Conservation (phyloP, 2,888 invertebrate species). For the Amphipoea oculea region DNA sequence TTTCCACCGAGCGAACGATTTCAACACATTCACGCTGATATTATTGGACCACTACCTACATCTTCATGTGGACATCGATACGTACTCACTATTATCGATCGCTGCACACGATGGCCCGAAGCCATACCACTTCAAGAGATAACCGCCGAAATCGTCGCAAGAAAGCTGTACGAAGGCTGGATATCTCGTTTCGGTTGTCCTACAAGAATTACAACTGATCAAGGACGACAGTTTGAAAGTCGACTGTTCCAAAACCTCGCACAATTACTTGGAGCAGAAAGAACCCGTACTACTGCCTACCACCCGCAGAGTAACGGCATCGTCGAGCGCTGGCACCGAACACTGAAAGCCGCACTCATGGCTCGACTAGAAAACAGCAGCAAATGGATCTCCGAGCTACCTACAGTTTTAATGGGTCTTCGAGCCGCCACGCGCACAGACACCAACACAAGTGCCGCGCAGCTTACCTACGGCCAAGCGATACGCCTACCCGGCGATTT, state of each 20-base stretch:
- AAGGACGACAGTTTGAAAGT: neutral
- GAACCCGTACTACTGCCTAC: neutral
- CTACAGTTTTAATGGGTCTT: neutral
- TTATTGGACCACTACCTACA: neutral
- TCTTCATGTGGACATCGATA: neutral
- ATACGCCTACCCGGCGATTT: neutral
- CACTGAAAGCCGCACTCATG: neutral
- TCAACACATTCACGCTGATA: neutral
- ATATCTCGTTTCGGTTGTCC: too few relatives aligned
- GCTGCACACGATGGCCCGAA: neutral
- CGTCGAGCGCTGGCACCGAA: neutral
- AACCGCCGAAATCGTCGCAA: too few relatives aligned
- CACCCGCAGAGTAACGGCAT: neutral
- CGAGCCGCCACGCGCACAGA: neutral
- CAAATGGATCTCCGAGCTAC: neutral
- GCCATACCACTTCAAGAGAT: neutral
- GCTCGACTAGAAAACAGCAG: neutral
- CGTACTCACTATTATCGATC: too few relatives aligned
- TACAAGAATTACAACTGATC: neutral
- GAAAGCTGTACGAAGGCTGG: too few relatives aligned
- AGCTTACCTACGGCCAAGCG: constrained; percentile 1
- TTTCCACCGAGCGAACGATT: constrained; percentile 2
- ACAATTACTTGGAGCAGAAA: neutral
- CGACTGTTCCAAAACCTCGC: neutral
- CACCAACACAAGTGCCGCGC: neutral